Evolutionary conservation across 2,797 vertebrate species (phyloP), one percentile per base, ranked within the genome.

Genomic region (Sphenodon punctatus): DNA sequence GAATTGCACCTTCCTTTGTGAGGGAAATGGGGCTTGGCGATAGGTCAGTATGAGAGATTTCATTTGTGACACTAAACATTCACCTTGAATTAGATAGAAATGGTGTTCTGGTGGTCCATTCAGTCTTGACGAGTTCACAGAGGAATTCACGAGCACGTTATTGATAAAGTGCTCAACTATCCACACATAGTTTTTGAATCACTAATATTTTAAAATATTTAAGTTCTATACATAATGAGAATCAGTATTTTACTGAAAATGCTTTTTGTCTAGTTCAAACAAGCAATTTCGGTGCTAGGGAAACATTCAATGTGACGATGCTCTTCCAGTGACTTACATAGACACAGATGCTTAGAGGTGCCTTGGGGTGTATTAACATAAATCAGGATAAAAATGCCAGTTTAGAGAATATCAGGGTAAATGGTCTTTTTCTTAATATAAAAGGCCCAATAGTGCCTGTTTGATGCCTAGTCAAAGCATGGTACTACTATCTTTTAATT

Each of bases 341-440:
- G 27, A 53, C n/a, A 30, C 27, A 53, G 27, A 17, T 30, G 27
- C 51, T 30, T 53, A 46, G 46, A 25, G 11, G 64, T 22, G 16
- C 48, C 59, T 8, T 1, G 2, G 16, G 30, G 10, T 64, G 27
- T 0, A 0, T 74, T 38, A 69, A 32, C 63, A 11, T 70, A 27
- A 84, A 49, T 66, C 16, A 42, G 15, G 5, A 49, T 51, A n/a
- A 51, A 75, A 83, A 85, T 64, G 61, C 8, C 73, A 68, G 67
- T 0, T 10, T 61, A 60, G 53, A 36, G 22, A 27, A 61, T 14
- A 17, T 66, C n/a, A 61, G 43, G 71, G 73, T 74, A 82, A 88
- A 78, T 67, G 59, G 61, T 67, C 67, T 67, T 72, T 80, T 92
- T 87, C 80, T 72, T 67, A n/a, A 67, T 73, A 75, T 89, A 80